These are phyloP conservation scores for Erannis defoliaria DNA, from an alignment of 2,888 invertebrate genomes.

Conservation along the genomic window DNA sequence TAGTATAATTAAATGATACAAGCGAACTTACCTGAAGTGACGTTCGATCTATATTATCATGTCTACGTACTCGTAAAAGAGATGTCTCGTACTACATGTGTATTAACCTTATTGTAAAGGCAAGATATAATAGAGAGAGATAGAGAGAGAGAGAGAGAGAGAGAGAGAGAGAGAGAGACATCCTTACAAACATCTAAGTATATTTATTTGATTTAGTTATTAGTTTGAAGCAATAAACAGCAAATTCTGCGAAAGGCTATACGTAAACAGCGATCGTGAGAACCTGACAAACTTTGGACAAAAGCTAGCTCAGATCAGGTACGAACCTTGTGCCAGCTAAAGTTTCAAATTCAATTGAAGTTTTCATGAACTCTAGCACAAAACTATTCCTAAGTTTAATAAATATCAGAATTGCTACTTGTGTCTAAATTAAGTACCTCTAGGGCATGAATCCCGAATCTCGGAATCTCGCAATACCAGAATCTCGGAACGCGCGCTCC, in stretches of 20 bases:
- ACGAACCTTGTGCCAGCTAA: constrained; percentile 36
- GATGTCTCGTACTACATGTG: too few relatives aligned
- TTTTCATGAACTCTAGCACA: constrained; percentile 38
- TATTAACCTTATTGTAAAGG: too few relatives aligned
- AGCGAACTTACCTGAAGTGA: too few relatives aligned
- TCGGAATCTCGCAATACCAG: too few relatives aligned
- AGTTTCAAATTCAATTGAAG: constrained; percentile 46
- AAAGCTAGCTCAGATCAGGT: constrained; percentile 37
- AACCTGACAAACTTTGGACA: constrained; percentile 38
- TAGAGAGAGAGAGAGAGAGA: too few relatives aligned
- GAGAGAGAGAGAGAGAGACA: too few relatives aligned
- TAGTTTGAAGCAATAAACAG: constrained; percentile 7
- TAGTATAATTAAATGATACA: too few relatives aligned
- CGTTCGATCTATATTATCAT: too few relatives aligned
- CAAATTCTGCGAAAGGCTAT: constrained; percentile 3
- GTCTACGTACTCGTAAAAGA: too few relatives aligned
- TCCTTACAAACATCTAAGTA: neutral
- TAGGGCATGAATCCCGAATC: too few relatives aligned
- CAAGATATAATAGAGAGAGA: too few relatives aligned
- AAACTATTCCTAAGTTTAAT: constrained; percentile 39
- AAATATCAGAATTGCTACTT: constrained; percentile 23
- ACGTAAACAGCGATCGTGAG: constrained; percentile 15
- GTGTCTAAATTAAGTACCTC: neutral
- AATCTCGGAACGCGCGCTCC: too few relatives aligned
- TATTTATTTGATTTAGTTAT: constrained; percentile 6